Base-by-base conservation (phyloP, 2,113 vertebrate genomes). In the Smithornis capensis region DNA sequence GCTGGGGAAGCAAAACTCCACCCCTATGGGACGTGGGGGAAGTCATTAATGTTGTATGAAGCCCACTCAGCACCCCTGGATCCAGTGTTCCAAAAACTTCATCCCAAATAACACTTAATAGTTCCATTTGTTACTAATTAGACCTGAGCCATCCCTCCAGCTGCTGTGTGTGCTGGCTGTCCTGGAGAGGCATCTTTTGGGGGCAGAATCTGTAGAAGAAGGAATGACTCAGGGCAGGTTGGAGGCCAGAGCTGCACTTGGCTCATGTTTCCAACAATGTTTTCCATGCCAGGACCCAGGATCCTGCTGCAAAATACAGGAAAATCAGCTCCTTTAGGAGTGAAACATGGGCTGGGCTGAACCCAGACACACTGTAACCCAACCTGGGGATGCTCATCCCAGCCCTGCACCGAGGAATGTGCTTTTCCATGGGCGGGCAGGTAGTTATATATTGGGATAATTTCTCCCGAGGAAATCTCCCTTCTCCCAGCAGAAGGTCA, bases 41-140 rank as follows among this genome's bases (percentile, higher is more conserved):
- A 44, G 47, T 7, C 0, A 0, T 7, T 42, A 15, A 17, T 0
- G 0, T 24, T 4, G 1, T 31, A 10, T 5, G 1, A 10, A 80
- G 44, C 35, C 56, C 4, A 2, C 7, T 55, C 22, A 56, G 42
- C 52, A 23, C 76, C 27, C 47, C 62, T 25, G 29, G 13, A 9
- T 62, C 70, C 52, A 1, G 1, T 1, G 3, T 44, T 64, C 53
- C 65, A 38, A 33, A 68, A 10, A 55, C 67, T 37, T 78, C 7
- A 11, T 47, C 52, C 69, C 35, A 19, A 50, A 21, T 29, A 60
- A 28, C 14, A 10, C 7, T 22, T 35, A 44, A 50, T 49, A 0
- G 4, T 53, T 22, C 29, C 3, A 14, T 35, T 44, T 27, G 27
- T 55, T 59, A 42, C 12, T 15, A 60, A 42, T 59, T 6, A 68